phyloP scores from a whole-genome alignment of 53 echinoderm and acorn worm genomes.

The Stichopus horrens region DNA sequence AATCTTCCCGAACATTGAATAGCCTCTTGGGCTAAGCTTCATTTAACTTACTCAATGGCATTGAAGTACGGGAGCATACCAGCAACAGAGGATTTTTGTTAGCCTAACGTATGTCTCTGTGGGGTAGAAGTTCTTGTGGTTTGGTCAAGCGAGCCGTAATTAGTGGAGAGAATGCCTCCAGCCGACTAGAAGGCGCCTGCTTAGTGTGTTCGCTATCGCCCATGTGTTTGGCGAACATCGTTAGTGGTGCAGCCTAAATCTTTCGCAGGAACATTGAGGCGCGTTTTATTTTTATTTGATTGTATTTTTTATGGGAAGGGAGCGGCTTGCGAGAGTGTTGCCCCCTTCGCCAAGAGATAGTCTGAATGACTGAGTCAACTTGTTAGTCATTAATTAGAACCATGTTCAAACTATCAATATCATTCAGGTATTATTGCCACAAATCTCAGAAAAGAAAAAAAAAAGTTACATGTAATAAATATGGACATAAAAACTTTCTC shows the following conservation, averaged over 20 bases:
- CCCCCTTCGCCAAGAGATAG: constrained; percentile 5
- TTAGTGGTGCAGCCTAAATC: background rate
- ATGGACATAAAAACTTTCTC: background rate
- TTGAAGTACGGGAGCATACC: constrained; percentile 28
- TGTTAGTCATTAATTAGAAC: constrained; percentile 45
- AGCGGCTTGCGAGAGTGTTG: constrained; percentile 37
- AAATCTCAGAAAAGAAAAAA: background rate
- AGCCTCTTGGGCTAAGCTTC: constrained; percentile 29
- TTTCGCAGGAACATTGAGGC: constrained; percentile 10
- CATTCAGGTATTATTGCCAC: background rate
- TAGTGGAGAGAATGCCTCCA: constrained; percentile 17
- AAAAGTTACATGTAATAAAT: background rate
- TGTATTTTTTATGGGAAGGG: background rate
- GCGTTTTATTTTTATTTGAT: background rate
- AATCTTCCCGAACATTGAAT: constrained; percentile 28
- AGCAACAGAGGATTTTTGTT: constrained; percentile 30
- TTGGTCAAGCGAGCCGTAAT: constrained; percentile 48
- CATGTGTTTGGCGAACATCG: constrained; percentile 44
- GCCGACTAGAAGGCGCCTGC: constrained; percentile 38
- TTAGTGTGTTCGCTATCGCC: constrained; percentile 31
- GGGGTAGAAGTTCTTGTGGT: constrained; percentile 39
- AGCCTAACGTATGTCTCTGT: constrained; percentile 49
- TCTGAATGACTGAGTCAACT: constrained; percentile 8
- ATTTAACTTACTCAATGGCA: constrained; percentile 42
- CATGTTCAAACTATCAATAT: background rate